phyloP scores from a whole-genome alignment of 2,888 invertebrate genomes.

The Spilosoma lubricipeda region DNA sequence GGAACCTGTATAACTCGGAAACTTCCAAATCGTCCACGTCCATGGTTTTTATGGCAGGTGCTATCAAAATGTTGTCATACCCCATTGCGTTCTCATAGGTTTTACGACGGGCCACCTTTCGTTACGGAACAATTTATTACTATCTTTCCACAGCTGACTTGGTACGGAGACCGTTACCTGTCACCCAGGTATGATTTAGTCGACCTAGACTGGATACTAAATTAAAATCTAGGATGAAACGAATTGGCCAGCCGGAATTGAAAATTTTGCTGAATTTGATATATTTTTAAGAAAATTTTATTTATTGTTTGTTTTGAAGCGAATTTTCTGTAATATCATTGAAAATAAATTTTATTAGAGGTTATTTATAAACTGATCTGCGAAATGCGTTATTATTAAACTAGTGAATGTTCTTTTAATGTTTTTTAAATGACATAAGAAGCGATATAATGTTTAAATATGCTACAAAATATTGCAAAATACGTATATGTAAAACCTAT shows the following conservation, averaged over 20 bases:
- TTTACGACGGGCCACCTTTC: slow-evolving; percentile 56
- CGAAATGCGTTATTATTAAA: background rate
- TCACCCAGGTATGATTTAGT: slow-evolving; percentile 76
- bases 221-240: slow-evolving; percentile 63
- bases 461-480: too few species aligned
- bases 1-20: too few species aligned
- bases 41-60: slow-evolving; percentile 40
- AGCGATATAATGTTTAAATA: too few species aligned
- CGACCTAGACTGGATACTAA: slow-evolving; percentile 65
- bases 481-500: too few species aligned
- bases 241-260: slow-evolving; percentile 36
- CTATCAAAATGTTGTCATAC: slow-evolving; percentile 48
- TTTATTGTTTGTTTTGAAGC: background rate
- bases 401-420: background rate
- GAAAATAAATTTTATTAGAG: background rate
- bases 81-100: slow-evolving; percentile 63
- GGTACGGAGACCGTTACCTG: slow-evolving; percentile 63
- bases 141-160: slow-evolving; percentile 72
- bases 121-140: slow-evolving; percentile 68
- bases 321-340: background rate
- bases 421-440: background rate
- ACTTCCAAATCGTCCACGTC: slow-evolving; percentile 22
- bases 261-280: slow-evolving; percentile 21
- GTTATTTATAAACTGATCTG: background rate
- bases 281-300: slow-evolving; percentile 6